These are phyloP conservation scores for Linhomoeus sp. DNA, from an alignment of 2,888 invertebrate species.

Conservation along the genomic window DNA sequence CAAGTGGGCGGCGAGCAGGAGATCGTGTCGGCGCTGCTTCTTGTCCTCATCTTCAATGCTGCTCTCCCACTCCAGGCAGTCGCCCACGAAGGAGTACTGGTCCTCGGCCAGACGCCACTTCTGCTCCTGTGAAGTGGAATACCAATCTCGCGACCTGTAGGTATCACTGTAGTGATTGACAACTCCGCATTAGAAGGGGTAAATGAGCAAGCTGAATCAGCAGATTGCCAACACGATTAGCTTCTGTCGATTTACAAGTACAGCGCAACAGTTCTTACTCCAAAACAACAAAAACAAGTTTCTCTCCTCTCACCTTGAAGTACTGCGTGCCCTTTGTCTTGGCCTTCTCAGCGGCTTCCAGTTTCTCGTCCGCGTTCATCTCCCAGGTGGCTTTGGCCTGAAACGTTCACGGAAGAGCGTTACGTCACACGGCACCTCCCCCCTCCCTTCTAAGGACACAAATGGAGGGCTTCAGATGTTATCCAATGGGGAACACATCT, in stretches of 20 bases:
- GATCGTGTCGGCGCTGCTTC: neutral
- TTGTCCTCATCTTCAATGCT: constrained; percentile 9
- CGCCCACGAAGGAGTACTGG: constrained; percentile 58
- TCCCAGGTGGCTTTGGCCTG: constrained; percentile 60
- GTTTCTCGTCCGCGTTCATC: constrained; percentile 52
- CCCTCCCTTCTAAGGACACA: too few relatives aligned
- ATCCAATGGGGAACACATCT: too few relatives aligned
- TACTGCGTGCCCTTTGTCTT: constrained; percentile 79
- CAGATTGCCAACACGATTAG: too few relatives aligned
- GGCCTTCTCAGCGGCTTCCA: constrained; percentile 55
- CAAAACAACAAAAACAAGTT: too few relatives aligned
- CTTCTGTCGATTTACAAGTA: too few relatives aligned
- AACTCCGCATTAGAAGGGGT: neutral
- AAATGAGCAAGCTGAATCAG: neutral
- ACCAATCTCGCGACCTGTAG: too few relatives aligned
- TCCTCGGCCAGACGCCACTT: constrained; percentile 59
- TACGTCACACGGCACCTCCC: neutral
- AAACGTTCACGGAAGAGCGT: constrained; percentile 2
- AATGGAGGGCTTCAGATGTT: too few relatives aligned
- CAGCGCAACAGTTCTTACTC: too few relatives aligned
- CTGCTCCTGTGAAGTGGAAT: constrained; percentile 32
- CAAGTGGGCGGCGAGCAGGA: constrained; percentile 38
- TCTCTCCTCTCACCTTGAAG: constrained; percentile 33
- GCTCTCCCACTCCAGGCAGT: constrained; percentile 42
- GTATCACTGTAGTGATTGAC: too few relatives aligned